Base-by-base conservation (phyloP, 2,113 vertebrate species). In the Nothoprocta perdicaria region DNA sequence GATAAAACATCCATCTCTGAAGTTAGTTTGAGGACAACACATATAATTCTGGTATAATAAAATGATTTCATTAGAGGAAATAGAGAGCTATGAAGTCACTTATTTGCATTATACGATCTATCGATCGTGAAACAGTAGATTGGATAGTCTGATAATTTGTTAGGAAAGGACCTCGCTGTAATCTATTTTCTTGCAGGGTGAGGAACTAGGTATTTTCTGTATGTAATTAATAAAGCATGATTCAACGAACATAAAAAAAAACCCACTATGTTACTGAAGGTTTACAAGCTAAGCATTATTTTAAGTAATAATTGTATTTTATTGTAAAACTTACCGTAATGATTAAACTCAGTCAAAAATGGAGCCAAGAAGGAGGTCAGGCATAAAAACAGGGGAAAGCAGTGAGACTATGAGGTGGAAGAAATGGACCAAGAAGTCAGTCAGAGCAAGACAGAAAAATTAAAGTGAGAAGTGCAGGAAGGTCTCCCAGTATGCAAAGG, bases 71-170 rank as follows among this genome's bases (percentile, higher is more conserved):
- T 92, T 93, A 71, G 5, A 48, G 53, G 76, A 63, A 26, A 69
- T 50, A 80, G 68, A 92, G 78, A 80, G 35, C 41, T 71, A 73
- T 83, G 80, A 78, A 95, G 77, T 84, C 22, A 83, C 52, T 78
- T 88, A 55, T 96, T 89, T 93, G 40, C 46, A 77, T 94, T 93
- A 72, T 22, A 78, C 40, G 77, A 83, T 67, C 81, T 88, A 62
- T 92, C 94, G 84, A 87, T 84, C 50, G 15, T 72, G 77, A 94
- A 94, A 75, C 11, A 93, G 33, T 5, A 81, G 82, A 66, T 84
- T 91, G n/a, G 19, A 45, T 84, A 82, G 67, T 84, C 87, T 81
- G 72, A 69, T 88, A 89, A 91, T 83, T 77, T 92, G 43, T 73
- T 92, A 41, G 72, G 31, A 83, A 96, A 94, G 62, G 6, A 92